These are phyloP conservation scores for Spodoptera frugiperda DNA, from an alignment of 1,140 invertebrate genomes.

Conservation along the genomic window DNA sequence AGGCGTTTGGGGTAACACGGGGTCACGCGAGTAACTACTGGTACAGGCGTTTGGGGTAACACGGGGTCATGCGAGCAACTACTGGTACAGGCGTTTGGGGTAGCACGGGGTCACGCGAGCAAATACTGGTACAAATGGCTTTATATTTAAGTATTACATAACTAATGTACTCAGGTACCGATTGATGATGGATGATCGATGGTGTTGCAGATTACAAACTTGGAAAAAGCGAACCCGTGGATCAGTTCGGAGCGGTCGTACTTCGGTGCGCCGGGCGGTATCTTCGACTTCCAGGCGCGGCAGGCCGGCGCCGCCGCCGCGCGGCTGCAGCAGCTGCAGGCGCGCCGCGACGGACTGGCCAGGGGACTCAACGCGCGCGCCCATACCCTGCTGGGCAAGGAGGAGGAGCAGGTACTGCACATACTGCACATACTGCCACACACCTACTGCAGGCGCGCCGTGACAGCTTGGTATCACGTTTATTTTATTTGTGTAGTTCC, in stretches of 20 bases:
- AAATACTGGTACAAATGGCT: too few species aligned
- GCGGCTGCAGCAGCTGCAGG: slow-evolving; percentile 88
- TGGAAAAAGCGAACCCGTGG: slow-evolving; percentile 88
- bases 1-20: too few species aligned
- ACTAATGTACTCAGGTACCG: too few species aligned
- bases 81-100: too few species aligned
- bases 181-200: not conserved
- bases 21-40: too few species aligned
- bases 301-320: slow-evolving; percentile 88
- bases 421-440: too few species aligned
- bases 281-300: slow-evolving; percentile 87
- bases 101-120: too few species aligned
- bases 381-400: slow-evolving; percentile 93
- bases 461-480: not conserved
- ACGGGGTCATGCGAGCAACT: too few species aligned
- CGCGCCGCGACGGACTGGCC: slow-evolving; percentile 91
- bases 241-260: slow-evolving; percentile 92
- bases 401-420: slow-evolving; percentile 91
- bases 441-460: not conserved
- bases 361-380: slow-evolving; percentile 92
- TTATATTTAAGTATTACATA: too few species aligned
- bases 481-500: too few species aligned
- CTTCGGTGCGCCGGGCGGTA: slow-evolving; percentile 90
- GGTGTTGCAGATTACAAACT: slow-evolving; percentile 60
- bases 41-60: too few species aligned